These are phyloP conservation scores for Arctocebus calabarensis DNA, from an alignment of 2,797 vertebrate species.

Conservation along the genomic window DNA sequence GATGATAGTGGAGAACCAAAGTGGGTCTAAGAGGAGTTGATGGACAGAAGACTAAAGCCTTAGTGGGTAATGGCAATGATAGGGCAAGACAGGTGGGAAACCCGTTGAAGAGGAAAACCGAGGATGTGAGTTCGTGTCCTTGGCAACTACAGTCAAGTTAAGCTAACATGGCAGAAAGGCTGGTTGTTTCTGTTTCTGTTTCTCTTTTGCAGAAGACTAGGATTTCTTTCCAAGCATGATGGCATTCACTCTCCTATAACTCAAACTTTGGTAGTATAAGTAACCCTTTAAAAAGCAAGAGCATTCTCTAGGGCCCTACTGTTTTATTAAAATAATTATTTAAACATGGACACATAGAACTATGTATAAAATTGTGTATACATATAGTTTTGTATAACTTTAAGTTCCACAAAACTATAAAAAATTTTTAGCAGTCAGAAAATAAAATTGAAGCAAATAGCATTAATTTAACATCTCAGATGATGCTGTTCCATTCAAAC, in stretches of 20 bases:
- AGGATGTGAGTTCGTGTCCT: not conserved
- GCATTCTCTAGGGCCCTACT: not conserved
- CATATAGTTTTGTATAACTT: not conserved
- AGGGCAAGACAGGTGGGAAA: not conserved
- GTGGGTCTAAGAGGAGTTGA: not conserved
- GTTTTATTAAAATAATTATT: conserved; percentile 34
- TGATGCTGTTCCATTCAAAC: not conserved
- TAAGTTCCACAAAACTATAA: not conserved
- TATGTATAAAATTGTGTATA: not conserved
- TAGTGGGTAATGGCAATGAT: not conserved
- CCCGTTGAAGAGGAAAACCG: not conserved
- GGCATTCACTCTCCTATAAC: not conserved
- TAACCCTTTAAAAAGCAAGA: not conserved
- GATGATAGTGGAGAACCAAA: not conserved
- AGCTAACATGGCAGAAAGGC: not conserved
- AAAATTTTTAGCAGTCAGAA: conserved; percentile 26
- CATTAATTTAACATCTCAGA: not conserved
- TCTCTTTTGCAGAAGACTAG: not conserved
- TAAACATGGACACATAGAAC: not conserved
- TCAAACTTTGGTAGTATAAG: conserved; percentile 14
- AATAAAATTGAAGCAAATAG: conserved; percentile 31
- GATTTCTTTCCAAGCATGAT: conserved; percentile 19
- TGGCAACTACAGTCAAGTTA: not conserved
- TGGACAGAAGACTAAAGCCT: not conserved
- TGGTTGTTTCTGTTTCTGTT: not conserved